phyloP scores from a whole-genome alignment of 2,888 invertebrate species.

The Altica lythri region DNA sequence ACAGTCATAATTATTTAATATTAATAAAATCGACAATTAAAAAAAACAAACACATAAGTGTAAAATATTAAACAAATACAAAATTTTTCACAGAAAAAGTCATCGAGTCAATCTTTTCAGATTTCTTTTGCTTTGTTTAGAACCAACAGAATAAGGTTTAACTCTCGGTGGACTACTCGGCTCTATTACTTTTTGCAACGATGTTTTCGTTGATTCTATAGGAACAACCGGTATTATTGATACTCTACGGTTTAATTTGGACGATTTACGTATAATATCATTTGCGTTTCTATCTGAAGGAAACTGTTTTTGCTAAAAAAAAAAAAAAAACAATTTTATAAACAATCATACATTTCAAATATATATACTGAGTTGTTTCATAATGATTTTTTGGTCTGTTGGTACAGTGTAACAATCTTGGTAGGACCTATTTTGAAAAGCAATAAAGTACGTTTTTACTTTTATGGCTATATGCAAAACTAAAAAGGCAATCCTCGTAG shows the following conservation, averaged over 20 bases:
- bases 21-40: too few species aligned
- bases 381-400: too few species aligned
- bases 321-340: slow-evolving; percentile 1
- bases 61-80: too few species aligned
- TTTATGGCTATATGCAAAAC: too few species aligned
- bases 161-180: slow-evolving; percentile 50
- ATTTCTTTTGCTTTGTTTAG: slow-evolving; percentile 51
- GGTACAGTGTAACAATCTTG: too few species aligned
- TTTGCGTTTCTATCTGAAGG: slow-evolving; percentile 18
- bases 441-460: too few species aligned
- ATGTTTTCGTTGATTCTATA: slow-evolving; percentile 13
- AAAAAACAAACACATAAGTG: too few species aligned
- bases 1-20: too few species aligned
- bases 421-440: too few species aligned
- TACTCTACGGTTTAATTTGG: too few species aligned
- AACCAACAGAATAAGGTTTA: slow-evolving; percentile 45
- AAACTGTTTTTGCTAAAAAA: slow-evolving; percentile 22
- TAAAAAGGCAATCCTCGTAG: too few species aligned
- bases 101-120: slow-evolving; percentile 49
- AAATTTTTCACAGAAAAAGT: slow-evolving; percentile 15
- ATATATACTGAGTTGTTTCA: neutral
- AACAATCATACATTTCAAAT: neutral
- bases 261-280: too few species aligned
- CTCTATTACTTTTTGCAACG: slow-evolving; percentile 20
- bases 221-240: slow-evolving; percentile 35